Evolutionary conservation across 2,888 invertebrate species (phyloP), one percentile per base, ranked within the genome.

Genomic region (Cheiracanthium punctorium): DNA sequence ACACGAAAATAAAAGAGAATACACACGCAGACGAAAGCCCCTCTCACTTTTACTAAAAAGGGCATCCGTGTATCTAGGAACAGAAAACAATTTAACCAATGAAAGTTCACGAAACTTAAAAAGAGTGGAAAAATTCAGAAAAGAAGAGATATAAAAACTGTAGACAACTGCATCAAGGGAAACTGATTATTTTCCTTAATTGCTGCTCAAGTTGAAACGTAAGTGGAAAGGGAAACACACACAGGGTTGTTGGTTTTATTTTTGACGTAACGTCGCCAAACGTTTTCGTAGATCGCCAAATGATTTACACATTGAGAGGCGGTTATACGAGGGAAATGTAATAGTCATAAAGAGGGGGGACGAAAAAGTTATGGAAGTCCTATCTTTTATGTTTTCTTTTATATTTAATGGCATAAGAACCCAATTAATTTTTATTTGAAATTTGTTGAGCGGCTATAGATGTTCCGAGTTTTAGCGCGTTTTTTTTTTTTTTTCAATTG

Each of bases 131-230:
- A 79, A 79, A 77, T 82, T 82, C 76, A 29, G 67, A 73, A 77
- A 84, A 79, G 79, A 79, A 79, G 41, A 58, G 85, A 77, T 85
- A 79, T 79, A 85, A 86, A 87, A 87, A 81, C 85, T 82, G 82
- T 82, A 82, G 82, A 82, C 82, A 82, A 85, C 73, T 58, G 76
- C 74, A 75, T 76, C 86, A 72, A 76, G 81, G 73, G 69, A 86
- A 77, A 87, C 87, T 87, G 87, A 87, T 87, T 81, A 87, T 87
- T 81, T 80, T 87, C 81, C 81, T 87, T 87, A 87, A 87, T 87
- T 87, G 87, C 87, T 33, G 81, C 77, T 81, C 77, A 69, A 87
- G 81, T 87, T 81, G 81, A 87, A 80, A 86, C 80, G 75, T 86
- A 86, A 86, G 80, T 80, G 74, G 86, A 52, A 71, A 80, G 64